Evolutionary conservation across 2,113 vertebrate species (phyloP).

Genomic region (Puffinus mauretanicus): DNA sequence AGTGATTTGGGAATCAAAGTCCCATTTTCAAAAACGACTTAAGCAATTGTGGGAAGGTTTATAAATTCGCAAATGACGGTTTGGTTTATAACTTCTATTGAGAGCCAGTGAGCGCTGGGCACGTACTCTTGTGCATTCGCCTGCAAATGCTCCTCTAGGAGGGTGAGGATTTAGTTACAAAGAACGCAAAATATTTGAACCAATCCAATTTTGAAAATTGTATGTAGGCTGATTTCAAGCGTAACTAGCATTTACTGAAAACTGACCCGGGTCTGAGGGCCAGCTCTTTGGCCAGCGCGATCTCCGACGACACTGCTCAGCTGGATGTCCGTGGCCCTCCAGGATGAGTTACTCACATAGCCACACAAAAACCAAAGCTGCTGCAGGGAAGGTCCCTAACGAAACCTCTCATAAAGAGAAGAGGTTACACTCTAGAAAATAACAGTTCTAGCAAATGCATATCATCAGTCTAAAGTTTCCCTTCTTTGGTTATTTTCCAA

Average conservation of each 20-base stretch:
- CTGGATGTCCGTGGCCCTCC: neutral
- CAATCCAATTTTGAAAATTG: accelerated
- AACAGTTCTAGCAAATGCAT: neutral
- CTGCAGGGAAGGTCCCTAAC: neutral
- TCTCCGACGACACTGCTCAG: neutral
- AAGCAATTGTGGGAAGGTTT: neutral
- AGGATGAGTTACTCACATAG: too few species aligned
- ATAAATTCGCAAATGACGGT: neutral
- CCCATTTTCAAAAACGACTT: neutral
- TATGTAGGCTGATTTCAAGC: neutral
- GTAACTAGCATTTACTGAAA: neutral
- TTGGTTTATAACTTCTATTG: neutral
- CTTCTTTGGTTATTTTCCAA: neutral
- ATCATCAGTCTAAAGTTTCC: neutral
- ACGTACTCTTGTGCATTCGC: accelerated
- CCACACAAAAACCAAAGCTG: neutral
- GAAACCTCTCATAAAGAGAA: too few species aligned
- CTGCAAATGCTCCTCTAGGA: neutral
- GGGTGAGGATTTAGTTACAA: neutral
- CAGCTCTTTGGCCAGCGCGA: neutral
- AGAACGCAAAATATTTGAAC: neutral
- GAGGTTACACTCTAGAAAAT: neutral
- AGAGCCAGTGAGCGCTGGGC: neutral
- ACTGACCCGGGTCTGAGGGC: neutral
- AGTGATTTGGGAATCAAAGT: neutral